Base-by-base conservation (phyloP, 2,113 vertebrate species). In the Tenrec ecaudatus region DNA sequence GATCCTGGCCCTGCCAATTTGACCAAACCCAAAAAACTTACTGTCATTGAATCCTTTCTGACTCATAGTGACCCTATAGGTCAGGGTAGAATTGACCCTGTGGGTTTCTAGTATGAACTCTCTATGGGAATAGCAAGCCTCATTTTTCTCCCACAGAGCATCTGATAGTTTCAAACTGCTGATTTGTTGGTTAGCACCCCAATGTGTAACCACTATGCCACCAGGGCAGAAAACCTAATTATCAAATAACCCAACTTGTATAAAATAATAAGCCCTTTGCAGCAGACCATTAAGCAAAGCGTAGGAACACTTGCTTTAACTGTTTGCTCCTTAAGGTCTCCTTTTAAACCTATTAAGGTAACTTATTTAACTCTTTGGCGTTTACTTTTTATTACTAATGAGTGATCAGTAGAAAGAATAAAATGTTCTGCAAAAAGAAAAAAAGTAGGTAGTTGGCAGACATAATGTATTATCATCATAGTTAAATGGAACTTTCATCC, bases 371-470 rank as follows among this genome's bases (percentile, higher is more conserved):
- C 6, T 53, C 16, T 83, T 64, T 3, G 82, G 11, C 7, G 80
- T 12, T 94, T 87, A 29, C 73, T 75, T 86, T 83, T 94, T 78
- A 25, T 40, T 10, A 68, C 58, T 22, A 83, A 10, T 64, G 80
- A 80, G 77, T 77, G 38, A 89, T 22, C 81, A 73, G 43, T 75
- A 8, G 82, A 87, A 82, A 77, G 33, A 66, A 77, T 58, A 69
- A 86, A 88, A 23, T 76, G 1, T 38, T 79, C 33, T 89, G 1
- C 38, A 73, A 92, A 94, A 92, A 53, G 73, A 78, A 86, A 89
- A 81, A 53, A 47, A 89, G 27, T 38, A 79, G 25, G 33, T 33
- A 40, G 19, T 85, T n/a, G 83, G 25, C 76, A 23, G 76, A 40
- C 6, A 47, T 58, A 81, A 33, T 68, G 2, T 1, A 71, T 92